Evolutionary conservation across 2,797 vertebrate genomes (phyloP).

Genomic region (Rallus crepitans): DNA sequence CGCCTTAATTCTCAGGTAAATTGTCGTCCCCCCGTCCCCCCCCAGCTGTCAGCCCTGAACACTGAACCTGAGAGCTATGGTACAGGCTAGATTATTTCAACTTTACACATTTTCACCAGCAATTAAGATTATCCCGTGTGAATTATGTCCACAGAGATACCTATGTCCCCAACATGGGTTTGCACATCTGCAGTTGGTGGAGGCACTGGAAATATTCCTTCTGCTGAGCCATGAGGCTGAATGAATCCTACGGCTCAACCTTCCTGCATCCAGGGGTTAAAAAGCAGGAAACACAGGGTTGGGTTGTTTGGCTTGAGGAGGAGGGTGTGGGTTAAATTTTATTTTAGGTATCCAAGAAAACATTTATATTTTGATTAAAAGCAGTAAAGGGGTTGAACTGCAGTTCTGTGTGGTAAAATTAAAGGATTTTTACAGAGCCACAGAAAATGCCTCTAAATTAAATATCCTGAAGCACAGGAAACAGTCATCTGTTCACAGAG

Average conservation of each 20-base stretch:
- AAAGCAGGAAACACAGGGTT: neutral
- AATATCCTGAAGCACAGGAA: neutral
- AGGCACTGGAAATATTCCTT: neutral
- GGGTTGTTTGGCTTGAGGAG: too few relatives aligned
- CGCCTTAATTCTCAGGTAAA: neutral
- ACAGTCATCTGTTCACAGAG: neutral
- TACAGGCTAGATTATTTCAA: neutral
- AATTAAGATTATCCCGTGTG: neutral
- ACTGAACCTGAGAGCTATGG: neutral
- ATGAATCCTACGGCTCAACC: neutral
- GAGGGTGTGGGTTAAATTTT: neutral
- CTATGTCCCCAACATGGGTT: neutral
- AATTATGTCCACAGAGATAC: neutral
- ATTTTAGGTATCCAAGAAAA: neutral
- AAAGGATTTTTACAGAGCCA: neutral
- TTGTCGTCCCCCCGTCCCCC: neutral
- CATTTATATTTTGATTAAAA: neutral
- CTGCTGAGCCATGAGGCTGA: neutral
- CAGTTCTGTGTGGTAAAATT: neutral
- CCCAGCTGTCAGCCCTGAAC: neutral
- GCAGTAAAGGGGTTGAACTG: neutral
- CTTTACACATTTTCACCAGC: neutral
- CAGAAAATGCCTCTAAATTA: neutral
- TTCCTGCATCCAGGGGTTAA: neutral
- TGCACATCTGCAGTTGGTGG: neutral